Conservation (phyloP, 2,888 invertebrate species). For the Sipunculus nudus region DNA sequence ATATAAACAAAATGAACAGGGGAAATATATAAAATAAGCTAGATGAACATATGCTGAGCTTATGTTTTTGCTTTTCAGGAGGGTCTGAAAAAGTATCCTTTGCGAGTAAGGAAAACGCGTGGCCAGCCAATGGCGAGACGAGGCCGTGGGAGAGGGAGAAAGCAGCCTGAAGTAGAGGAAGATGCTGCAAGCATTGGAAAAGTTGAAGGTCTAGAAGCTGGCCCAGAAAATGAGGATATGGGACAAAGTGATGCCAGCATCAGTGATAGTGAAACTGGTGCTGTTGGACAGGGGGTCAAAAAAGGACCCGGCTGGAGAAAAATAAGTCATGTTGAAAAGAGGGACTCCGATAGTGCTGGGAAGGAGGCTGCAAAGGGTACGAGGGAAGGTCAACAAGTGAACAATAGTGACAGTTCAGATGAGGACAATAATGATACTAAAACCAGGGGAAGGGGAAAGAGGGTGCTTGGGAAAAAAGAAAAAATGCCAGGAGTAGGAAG, state of each 20-base stretch:
- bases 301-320: background rate
- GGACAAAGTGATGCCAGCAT: slow-evolving; percentile 5
- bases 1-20: no score
- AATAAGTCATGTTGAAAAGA: slow-evolving; percentile 4
- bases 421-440: background rate
- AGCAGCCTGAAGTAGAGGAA: background rate
- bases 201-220: slow-evolving; percentile 20
- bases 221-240: slow-evolving; percentile 26
- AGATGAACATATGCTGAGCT: no score
- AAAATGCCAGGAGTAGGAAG: background rate
- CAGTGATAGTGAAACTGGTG: background rate
- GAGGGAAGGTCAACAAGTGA: slow-evolving; percentile 12
- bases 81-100: background rate
- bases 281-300: background rate
- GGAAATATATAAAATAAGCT: no score
- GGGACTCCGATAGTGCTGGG: background rate
- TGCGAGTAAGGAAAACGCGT: background rate
- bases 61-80: background rate
- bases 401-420: slow-evolving; percentile 9
- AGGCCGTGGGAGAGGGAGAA: background rate
- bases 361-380: slow-evolving; percentile 14
- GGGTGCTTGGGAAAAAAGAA: slow-evolving; percentile 5
- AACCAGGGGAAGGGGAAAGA: background rate
- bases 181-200: background rate
- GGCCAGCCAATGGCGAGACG: background rate